These are phyloP conservation scores for Dasyurus viverrinus DNA, from an alignment of 2,113 vertebrate genomes.

Conservation along the genomic window DNA sequence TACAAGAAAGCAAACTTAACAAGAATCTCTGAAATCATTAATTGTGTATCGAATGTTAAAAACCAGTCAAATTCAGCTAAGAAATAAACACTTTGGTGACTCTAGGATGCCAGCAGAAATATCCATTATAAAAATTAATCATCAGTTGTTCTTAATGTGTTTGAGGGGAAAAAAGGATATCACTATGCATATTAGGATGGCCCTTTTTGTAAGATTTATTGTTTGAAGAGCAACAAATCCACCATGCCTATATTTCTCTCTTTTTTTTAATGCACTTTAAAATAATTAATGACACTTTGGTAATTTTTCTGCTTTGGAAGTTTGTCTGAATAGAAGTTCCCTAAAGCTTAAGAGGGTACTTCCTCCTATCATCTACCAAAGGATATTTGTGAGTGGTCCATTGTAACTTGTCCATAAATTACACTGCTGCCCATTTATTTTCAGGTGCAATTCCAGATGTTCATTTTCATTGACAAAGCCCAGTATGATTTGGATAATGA, in stretches of 20 bases:
- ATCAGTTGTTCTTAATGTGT: conserved; percentile 40
- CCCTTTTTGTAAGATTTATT: conserved; percentile 37
- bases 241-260: conserved; percentile 28
- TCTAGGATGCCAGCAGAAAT: conserved; percentile 44
- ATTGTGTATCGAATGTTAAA: conserved; percentile 60
- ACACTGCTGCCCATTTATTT: background rate
- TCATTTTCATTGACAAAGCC: background rate
- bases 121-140: conserved; percentile 34
- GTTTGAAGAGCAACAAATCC: conserved; percentile 36
- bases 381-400: background rate
- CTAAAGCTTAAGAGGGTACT: background rate
- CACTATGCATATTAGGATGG: conserved; percentile 39
- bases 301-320: background rate
- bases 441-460: background rate
- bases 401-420: background rate
- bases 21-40: conserved; percentile 63
- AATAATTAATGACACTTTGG: conserved; percentile 12
- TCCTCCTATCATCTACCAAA: background rate
- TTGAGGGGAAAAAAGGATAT: conserved; percentile 13
- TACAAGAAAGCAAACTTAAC: conserved; percentile 61
- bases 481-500: fast-evolving
- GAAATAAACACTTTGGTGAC: conserved; percentile 47
- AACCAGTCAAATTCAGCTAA: conserved; percentile 56
- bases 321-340: background rate
- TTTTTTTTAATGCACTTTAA: conserved; percentile 29